Evolutionary conservation across 2,888 invertebrate species (phyloP).

Genomic region (Xylophagus ater): DNA sequence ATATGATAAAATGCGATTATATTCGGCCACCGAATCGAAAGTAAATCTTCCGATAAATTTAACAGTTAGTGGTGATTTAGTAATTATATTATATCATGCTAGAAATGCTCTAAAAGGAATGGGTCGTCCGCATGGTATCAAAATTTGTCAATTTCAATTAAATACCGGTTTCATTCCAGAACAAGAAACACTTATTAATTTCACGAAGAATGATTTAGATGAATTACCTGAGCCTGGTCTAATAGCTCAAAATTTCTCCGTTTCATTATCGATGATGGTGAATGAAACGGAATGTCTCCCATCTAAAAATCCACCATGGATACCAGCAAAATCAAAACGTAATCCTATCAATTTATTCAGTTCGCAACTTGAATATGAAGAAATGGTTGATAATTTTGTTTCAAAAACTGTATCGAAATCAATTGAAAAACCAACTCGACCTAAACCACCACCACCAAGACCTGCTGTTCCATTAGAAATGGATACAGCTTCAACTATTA

Average conservation of each 20-base stretch:
- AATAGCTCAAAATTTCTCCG: conserved; percentile 57
- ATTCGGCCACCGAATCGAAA: conserved; percentile 36
- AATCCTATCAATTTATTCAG: conserved; percentile 53
- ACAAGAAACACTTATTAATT: conserved; percentile 63
- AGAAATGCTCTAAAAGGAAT: conserved; percentile 72
- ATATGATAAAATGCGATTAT: conserved; percentile 68
- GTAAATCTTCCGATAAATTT: conserved; percentile 58
- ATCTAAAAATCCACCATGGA: conserved; percentile 62
- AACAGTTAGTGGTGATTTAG: conserved; percentile 76
- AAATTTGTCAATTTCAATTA: conserved; percentile 78
- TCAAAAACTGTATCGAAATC: conserved; percentile 20
- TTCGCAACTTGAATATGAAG: conserved; percentile 68
- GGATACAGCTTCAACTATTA: conserved; percentile 24
- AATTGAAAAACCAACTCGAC: conserved; percentile 23
- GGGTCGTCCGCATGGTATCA: conserved; percentile 68
- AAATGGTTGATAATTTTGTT: conserved; percentile 73
- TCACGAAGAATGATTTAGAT: conserved; percentile 66
- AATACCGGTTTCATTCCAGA: conserved; percentile 77
- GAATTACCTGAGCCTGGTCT: conserved; percentile 63
- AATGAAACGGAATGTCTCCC: conserved; percentile 58
- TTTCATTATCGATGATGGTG: conserved; percentile 59
- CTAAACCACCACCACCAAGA: conserved; percentile 23
- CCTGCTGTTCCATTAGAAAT: conserved; percentile 18
- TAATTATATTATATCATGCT: conserved; percentile 71
- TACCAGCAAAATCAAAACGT: conserved; percentile 51